Conservation (phyloP, 2,888 invertebrate species). For the Chirona hameri region DNA sequence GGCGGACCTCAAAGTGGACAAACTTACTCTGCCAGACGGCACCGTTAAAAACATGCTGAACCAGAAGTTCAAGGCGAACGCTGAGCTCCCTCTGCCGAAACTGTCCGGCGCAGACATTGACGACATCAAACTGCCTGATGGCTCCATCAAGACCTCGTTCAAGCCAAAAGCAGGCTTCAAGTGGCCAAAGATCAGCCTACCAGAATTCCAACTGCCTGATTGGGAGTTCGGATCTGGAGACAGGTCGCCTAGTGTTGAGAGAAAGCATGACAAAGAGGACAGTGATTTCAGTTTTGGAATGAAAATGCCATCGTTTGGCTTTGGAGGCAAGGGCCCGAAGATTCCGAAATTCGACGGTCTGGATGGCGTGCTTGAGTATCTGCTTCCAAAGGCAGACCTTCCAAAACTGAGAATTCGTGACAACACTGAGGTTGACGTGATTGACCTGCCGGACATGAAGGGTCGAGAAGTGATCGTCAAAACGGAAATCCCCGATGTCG, state of each 20-base stretch:
- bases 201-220: background rate
- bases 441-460: background rate
- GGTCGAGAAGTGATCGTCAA: background rate
- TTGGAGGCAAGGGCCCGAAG: background rate
- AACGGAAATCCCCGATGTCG: background rate
- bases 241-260: background rate
- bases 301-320: background rate
- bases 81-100: background rate
- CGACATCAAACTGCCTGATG: background rate
- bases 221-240: background rate
- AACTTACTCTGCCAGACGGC: background rate
- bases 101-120: background rate
- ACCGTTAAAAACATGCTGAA: background rate
- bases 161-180: background rate
- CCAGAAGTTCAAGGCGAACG: background rate
- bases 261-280: background rate
- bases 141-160: background rate
- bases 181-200: background rate
- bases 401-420: background rate
- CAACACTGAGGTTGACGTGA: background rate
- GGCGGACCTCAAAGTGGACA: background rate
- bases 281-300: background rate
- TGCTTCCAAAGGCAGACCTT: background rate
- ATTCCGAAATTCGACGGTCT: background rate
- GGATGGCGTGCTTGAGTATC: background rate